Evolutionary conservation across 1,140 invertebrate species (phyloP), one percentile per base, ranked within the genome.

Genomic region (Bombus confusus): DNA sequence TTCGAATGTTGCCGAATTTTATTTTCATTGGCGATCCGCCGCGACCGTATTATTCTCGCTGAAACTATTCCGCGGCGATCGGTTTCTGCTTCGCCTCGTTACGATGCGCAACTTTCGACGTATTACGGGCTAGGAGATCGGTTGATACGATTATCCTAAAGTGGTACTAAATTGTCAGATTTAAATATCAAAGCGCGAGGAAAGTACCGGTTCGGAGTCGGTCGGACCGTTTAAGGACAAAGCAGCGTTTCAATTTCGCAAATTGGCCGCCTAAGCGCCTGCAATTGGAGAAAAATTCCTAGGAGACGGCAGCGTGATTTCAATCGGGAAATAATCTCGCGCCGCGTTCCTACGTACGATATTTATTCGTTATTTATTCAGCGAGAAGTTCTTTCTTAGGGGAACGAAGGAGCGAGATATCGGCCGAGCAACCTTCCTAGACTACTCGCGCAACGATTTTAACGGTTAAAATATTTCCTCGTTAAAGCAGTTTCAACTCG

Each of bases 391-490:
- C 18, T 41, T 57, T 39, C 28, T 43, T n/a, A 12, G 2, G 47
- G 22, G 5, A 41, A 71, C 10, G 31, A 34, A 25, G 18, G 41
- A 71, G 47, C 64, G 18, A n/a, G 47, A 18, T 64, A 52, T 39
- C 81, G 37, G 10, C 18, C 47, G 47, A 22, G 0, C 5, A 52
- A 8, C 5, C 47, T 52, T 52, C 18, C 47, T 52, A 52, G 0
- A 22, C 3, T 71, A 43, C 39, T 28, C 31, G 52, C 18, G 18
- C 41, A 57, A 80, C 68, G 31, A 64, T 62, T 71, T 72, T 12
- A 37, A 18, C 25, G 34, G 37, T 64, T 80, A n/a, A 80, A 85
- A 64, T 80, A 80, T 85, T 64, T 64, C 77, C 66, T 85, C 77
- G 83, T 85, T 85, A 80, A 73, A 85, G 28, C 41, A 62, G 31